Percentiles rank a stretch among this genome's conserved stretches.
Conservation (phyloP, 2,797 vertebrate species). For the Otus scops region DNA sequence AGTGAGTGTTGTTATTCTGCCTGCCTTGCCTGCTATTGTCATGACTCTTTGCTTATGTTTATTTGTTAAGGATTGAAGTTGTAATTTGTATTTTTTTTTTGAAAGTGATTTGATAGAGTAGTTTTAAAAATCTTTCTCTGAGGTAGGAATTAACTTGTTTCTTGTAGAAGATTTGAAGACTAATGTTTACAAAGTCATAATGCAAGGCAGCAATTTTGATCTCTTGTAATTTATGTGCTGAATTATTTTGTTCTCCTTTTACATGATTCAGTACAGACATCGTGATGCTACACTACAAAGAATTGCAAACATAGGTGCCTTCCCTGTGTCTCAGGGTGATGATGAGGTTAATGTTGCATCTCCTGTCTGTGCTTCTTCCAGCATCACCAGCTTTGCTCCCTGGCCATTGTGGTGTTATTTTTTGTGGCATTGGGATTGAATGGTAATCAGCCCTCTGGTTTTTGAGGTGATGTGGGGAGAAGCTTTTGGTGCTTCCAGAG, state of each 20-base stretch:
- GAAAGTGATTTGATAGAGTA: not conserved
- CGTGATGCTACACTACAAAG: not conserved
- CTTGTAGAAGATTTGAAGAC: not conserved
- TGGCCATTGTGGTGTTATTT: not conserved
- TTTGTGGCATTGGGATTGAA: not conserved
- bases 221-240: not conserved
- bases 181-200: not conserved
- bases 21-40: not conserved
- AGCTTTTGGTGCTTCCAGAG: not conserved
- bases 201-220: not conserved
- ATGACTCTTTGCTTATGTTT: not conserved
- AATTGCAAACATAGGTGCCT: not conserved
- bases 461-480: not conserved
- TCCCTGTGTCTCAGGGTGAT: not conserved
- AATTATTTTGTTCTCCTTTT: not conserved
- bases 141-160: not conserved
- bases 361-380: not conserved
- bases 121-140: not conserved
- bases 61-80: not conserved
- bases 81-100: not conserved
- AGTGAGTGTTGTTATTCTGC: not conserved
- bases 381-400: not conserved
- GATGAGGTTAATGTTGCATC: not conserved
- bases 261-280: not conserved
- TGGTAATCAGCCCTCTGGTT: not conserved